Conservation (phyloP, 2,113 vertebrate genomes). For the Phaethon lepturus region DNA sequence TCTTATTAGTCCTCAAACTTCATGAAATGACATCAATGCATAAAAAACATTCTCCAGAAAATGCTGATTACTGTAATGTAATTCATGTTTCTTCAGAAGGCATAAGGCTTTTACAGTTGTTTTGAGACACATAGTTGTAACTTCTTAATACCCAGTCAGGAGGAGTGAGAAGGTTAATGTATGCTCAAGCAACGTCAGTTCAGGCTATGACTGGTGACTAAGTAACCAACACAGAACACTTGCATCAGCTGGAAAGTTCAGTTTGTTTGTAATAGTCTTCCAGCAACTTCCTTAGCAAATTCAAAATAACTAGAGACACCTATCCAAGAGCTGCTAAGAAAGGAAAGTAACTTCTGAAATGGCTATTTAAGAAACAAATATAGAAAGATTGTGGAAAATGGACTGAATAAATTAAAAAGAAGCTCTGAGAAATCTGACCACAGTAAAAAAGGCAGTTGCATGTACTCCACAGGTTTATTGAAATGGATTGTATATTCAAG, state of each 20-base stretch:
- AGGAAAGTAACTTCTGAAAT: neutral
- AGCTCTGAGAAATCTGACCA: neutral
- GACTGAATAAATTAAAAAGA: neutral
- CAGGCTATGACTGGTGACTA: neutral
- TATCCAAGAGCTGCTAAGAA: neutral
- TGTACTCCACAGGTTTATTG: neutral
- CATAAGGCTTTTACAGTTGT: neutral
- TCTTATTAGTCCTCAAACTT: neutral
- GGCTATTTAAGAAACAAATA: neutral
- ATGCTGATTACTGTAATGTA: neutral
- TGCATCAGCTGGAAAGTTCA: neutral
- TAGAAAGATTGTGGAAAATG: neutral
- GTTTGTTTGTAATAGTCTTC: neutral
- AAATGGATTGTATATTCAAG: neutral
- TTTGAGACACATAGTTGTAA: neutral
- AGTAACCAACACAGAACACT: neutral
- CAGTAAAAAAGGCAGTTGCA: neutral
- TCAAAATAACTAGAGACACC: neutral
- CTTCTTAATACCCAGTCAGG: neutral
- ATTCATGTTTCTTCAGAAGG: neutral
- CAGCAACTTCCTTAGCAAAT: neutral
- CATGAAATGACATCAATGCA: neutral
- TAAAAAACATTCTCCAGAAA: neutral
- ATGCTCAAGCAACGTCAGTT: neutral
- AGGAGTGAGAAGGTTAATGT: neutral